A percentile compares a stretch with the other conserved stretches of the same genome.
phyloP scores from a whole-genome alignment of 64 coral and sea anemone genomes.

The Pocillopora verrucosa region DNA sequence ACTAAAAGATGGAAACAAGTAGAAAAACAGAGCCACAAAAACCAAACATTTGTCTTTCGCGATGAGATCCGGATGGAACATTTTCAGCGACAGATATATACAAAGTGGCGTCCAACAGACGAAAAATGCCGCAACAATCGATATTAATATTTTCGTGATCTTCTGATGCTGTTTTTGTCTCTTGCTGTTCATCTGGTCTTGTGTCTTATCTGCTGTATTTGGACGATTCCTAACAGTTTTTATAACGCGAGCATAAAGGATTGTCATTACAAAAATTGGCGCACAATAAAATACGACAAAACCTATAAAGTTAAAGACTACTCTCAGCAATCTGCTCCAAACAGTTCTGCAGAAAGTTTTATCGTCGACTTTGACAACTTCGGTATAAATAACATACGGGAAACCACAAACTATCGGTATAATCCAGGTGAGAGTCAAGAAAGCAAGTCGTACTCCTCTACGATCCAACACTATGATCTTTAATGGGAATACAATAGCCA shows the following conservation, averaged over 20 bases:
- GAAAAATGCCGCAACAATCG: slow-evolving; percentile 3
- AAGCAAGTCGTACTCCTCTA: neutral
- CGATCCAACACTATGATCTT: neutral
- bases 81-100: slow-evolving; percentile 21
- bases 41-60: slow-evolving; percentile 4
- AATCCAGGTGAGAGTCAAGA: slow-evolving; percentile 1
- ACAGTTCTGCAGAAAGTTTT: slow-evolving; percentile 20
- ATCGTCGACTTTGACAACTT: slow-evolving; percentile 15
- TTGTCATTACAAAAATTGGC: slow-evolving; percentile 13
- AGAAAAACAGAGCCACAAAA: slow-evolving; percentile 17
- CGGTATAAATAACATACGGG: slow-evolving; percentile 2
- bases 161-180: slow-evolving; percentile 21
- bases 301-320: slow-evolving; percentile 2
- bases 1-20: slow-evolving; percentile 29
- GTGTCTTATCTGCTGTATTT: neutral
- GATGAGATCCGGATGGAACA: slow-evolving; percentile 1
- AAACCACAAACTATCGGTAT: slow-evolving; percentile 1
- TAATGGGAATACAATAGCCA: slow-evolving; percentile 30
- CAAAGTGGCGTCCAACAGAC: slow-evolving; percentile 38
- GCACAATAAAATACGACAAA: slow-evolving; percentile 22
- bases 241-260: slow-evolving; percentile 26
- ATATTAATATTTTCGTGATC: slow-evolving; percentile 13
- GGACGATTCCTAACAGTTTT: slow-evolving; percentile 10
- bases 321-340: neutral
- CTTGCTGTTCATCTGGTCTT: neutral